Percentiles rank a stretch among this genome's conserved stretches.
Evolutionary conservation across 1,140 invertebrate species (phyloP).

Genomic region (Ridgeia piscesae): DNA sequence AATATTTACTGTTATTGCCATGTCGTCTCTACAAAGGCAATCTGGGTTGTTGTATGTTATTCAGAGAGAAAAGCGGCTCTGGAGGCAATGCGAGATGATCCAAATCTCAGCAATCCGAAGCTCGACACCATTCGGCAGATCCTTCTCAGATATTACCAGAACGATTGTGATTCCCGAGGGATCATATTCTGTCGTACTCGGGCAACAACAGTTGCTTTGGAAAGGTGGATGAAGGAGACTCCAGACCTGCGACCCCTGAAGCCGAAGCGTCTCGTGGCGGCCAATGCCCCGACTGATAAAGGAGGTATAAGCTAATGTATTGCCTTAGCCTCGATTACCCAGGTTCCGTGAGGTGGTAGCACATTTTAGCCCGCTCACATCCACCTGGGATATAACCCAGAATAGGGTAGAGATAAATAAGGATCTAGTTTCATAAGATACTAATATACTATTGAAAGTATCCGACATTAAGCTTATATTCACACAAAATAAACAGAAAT

Average conservation of each 20-base stretch:
- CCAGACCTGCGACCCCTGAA: constrained; percentile 32
- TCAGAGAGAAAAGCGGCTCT: constrained; percentile 34
- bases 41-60: not conserved
- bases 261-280: constrained; percentile 38
- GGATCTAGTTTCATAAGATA: too few species aligned
- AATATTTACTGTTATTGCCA: not conserved
- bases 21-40: not conserved
- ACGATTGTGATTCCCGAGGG: constrained; percentile 35
- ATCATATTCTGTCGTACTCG: constrained; percentile 47
- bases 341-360: too few species aligned
- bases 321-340: too few species aligned
- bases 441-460: too few species aligned
- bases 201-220: constrained; percentile 35
- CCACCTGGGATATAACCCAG: too few species aligned
- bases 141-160: constrained; percentile 32
- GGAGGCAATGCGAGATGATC: constrained; percentile 20
- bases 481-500: too few species aligned
- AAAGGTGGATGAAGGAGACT: constrained; percentile 42
- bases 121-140: constrained; percentile 33
- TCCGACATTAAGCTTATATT: too few species aligned
- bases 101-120: constrained; percentile 38
- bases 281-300: constrained; percentile 36
- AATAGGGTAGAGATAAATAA: too few species aligned
- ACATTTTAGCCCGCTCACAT: too few species aligned
- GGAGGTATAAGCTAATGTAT: constrained; percentile 31